phyloP scores from a whole-genome alignment of 2,888 invertebrate genomes.

The Volucella bombylans region DNA sequence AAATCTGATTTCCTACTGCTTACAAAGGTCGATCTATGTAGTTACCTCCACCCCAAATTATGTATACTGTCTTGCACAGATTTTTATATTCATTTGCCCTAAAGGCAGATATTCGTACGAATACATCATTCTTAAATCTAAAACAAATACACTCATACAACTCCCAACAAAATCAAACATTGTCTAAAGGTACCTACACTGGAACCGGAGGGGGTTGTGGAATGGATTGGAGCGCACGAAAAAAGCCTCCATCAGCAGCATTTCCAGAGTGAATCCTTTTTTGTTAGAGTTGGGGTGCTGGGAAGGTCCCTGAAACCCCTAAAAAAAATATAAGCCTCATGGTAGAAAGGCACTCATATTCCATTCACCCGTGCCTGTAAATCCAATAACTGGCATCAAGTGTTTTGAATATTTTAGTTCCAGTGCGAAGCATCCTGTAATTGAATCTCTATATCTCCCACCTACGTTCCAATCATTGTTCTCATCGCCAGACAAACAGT shows the following conservation, averaged over 20 bases:
- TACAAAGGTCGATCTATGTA: too few species aligned
- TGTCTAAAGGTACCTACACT: neutral
- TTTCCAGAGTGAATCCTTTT: too few species aligned
- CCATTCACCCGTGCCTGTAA: constrained; percentile 43
- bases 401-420: constrained; percentile 74
- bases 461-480: constrained; percentile 11
- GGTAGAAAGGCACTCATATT: constrained; percentile 36
- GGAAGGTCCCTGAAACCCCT: too few species aligned
- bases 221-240: too few species aligned
- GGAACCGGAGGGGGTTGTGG: too few species aligned
- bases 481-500: constrained; percentile 48
- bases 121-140: neutral
- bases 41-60: too few species aligned
- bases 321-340: too few species aligned
- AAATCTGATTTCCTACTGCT: too few species aligned
- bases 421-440: constrained; percentile 69
- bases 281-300: too few species aligned
- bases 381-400: constrained; percentile 73
- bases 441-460: constrained; percentile 59
- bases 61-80: neutral
- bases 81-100: constrained; percentile 28
- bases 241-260: too few species aligned
- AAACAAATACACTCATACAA: constrained; percentile 5
- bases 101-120: neutral
- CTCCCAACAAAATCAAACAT: constrained; percentile 17